These are phyloP conservation scores for Corella eumyota DNA, from an alignment of 23 tunicate species.

Conservation along the genomic window DNA sequence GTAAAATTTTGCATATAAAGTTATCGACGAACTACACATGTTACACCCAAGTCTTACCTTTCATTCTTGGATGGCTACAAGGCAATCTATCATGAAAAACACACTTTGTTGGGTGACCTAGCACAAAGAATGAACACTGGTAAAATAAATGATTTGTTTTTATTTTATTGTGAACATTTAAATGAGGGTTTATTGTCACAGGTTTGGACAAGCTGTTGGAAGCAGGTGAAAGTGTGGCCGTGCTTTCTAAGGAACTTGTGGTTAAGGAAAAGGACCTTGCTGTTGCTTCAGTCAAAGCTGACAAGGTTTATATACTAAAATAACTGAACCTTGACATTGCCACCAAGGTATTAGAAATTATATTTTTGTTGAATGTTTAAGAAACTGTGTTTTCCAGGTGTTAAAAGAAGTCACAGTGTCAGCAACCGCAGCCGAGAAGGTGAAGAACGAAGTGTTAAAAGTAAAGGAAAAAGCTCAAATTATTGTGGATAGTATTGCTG, in stretches of 20 bases:
- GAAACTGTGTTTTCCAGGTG: no score
- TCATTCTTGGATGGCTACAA: conserved; percentile 97
- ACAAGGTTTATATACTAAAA: conserved; percentile 37
- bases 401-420: conserved; percentile 93
- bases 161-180: neutral
- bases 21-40: conserved; percentile 96
- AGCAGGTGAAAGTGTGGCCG: conserved; percentile 87
- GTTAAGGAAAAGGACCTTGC: conserved; percentile 92
- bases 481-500: conserved; percentile 84
- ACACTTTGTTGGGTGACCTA: conserved; percentile 52
- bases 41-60: conserved; percentile 96
- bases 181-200: neutral
- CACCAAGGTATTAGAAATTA: no score
- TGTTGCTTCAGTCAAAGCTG: conserved; percentile 89
- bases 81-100: conserved; percentile 84
- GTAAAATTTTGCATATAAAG: no score
- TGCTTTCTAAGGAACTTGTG: conserved; percentile 87
- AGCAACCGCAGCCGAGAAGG: conserved; percentile 93
- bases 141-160: neutral
- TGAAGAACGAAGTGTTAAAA: conserved; percentile 77
- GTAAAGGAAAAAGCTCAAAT: conserved; percentile 98
- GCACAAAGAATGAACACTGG: conserved; percentile 96
- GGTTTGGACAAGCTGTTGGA: conserved; percentile 94
- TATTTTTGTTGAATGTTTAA: no score
- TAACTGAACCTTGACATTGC: no score